Conservation (phyloP, 1,140 invertebrate genomes). For the Calephelis virginiensis region DNA sequence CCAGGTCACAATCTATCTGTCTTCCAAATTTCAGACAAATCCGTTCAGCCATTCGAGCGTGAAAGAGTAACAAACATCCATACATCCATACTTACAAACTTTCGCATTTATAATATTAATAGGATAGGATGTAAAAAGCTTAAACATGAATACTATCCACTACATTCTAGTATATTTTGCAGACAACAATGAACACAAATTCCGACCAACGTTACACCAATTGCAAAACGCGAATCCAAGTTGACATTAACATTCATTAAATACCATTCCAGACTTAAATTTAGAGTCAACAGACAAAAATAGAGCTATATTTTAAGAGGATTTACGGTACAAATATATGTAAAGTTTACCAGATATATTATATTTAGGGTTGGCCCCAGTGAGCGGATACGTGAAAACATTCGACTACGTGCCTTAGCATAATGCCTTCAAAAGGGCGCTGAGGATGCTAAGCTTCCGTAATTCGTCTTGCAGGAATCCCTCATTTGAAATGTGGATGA, state of each 20-base stretch:
- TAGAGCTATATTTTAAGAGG: slow-evolving; percentile 75
- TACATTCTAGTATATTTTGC: slow-evolving; percentile 3
- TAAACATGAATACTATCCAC: not conserved
- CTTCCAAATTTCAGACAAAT: no score
- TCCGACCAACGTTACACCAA: slow-evolving; percentile 55
- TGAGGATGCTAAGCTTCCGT: slow-evolving; percentile 65
- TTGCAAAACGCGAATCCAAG: slow-evolving; percentile 55
- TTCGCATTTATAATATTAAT: no score
- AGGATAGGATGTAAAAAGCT: no score
- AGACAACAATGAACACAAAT: slow-evolving; percentile 39
- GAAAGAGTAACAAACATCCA: no score
- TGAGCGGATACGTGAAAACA: slow-evolving; percentile 71
- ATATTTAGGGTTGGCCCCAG: slow-evolving; percentile 71
- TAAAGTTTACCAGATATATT: slow-evolving; percentile 77
- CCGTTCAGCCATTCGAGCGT: no score
- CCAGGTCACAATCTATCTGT: no score
- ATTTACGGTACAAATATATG: slow-evolving; percentile 79
- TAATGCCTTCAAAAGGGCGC: slow-evolving; percentile 71
- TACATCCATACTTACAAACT: no score
- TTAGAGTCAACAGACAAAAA: slow-evolving; percentile 71
- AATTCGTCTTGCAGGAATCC: slow-evolving; percentile 76
- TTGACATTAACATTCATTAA: slow-evolving; percentile 74
- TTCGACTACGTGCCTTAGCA: slow-evolving; percentile 72
- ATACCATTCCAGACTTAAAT: slow-evolving; percentile 67
- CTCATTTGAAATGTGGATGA: slow-evolving; percentile 77